phyloP scores from a whole-genome alignment of 1,140 invertebrate species.

The Sarcophaga peregrina region DNA sequence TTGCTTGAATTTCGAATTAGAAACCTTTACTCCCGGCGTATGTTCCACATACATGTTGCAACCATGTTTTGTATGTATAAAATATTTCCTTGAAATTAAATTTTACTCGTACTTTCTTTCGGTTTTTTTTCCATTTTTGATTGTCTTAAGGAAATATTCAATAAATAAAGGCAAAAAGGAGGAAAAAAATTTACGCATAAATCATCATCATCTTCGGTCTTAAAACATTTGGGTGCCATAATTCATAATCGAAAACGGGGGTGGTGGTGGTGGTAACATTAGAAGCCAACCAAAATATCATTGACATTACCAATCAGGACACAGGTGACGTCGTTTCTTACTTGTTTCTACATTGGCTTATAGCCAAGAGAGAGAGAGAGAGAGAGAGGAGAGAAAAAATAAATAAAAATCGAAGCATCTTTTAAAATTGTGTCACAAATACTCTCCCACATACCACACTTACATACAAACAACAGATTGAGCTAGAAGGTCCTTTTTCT shows the following conservation, averaged over 20 bases:
- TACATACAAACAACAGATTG: background rate
- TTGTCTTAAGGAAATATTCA: background rate
- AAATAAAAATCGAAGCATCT: conserved; percentile 9
- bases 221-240: conserved; percentile 27
- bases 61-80: too few species aligned
- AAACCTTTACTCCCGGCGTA: too few species aligned
- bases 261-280: background rate
- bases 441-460: conserved; percentile 6
- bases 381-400: background rate
- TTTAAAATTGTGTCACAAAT: conserved; percentile 43
- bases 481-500: conserved; percentile 3
- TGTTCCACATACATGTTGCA: too few species aligned
- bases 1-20: background rate
- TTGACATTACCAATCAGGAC: conserved; percentile 19
- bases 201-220: conserved; percentile 23
- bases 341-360: background rate
- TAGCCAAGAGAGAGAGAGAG: background rate
- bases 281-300: conserved; percentile 2
- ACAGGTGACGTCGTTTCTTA: conserved; percentile 8
- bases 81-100: too few species aligned
- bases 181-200: conserved; percentile 14
- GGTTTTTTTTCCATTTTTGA: background rate
- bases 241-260: conserved; percentile 29
- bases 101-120: background rate
- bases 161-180: conserved; percentile 22